Evolutionary conservation across 2,113 vertebrate species (phyloP).

Genomic region (Limnothrissa miodon): DNA sequence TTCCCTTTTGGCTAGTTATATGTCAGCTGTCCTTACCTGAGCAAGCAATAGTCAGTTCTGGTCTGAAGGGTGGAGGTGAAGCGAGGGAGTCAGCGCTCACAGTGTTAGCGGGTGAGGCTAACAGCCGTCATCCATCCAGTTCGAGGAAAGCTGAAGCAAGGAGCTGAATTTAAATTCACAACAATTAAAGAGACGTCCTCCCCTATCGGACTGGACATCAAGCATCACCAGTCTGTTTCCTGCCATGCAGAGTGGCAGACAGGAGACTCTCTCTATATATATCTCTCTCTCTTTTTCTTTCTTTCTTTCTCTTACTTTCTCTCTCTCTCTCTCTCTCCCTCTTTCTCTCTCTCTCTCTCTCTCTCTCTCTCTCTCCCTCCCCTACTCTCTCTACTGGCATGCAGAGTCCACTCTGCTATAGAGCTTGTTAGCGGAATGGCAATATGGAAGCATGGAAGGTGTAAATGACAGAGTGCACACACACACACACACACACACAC

Average conservation of each 20-base stretch:
- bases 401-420: neutral
- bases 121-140: neutral
- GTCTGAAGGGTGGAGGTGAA: neutral
- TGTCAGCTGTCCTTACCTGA: no score
- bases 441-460: neutral
- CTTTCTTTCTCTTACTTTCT: neutral
- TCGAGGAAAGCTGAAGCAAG: neutral
- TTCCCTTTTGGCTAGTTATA: no score
- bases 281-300: neutral
- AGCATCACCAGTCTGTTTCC: neutral
- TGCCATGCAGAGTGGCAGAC: neutral
- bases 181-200: constrained; percentile 1
- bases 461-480: neutral
- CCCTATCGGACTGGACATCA: neutral
- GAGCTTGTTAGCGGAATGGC: neutral
- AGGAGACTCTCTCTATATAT: neutral
- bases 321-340: constrained; percentile 4
- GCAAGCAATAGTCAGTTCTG: no score
- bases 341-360: neutral
- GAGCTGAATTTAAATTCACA: neutral
- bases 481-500: neutral
- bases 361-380: neutral
- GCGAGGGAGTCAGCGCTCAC: neutral
- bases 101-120: neutral
- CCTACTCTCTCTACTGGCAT: neutral